Base-by-base conservation (phyloP, 2,797 vertebrate species). In the Sebastolobus altivelis region DNA sequence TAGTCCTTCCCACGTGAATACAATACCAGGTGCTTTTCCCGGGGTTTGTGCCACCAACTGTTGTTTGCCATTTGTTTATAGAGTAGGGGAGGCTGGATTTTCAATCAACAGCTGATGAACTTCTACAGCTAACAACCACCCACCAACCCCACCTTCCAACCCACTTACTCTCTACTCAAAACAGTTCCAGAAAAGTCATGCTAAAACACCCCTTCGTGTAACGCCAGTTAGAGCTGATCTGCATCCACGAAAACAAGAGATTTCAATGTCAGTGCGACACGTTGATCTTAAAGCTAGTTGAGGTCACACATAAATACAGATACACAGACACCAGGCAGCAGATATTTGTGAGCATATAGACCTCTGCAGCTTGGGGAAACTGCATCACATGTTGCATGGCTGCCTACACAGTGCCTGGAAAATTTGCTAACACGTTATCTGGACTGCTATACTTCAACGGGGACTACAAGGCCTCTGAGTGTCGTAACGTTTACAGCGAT, bases 21-120 rank as follows among this genome's bases (percentile, higher is more conserved):
- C 76, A 89, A 80, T 46, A 81, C 76, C 93, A 93, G 89, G 86
- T 91, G 91, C 65, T 83, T 90, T 87, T 88, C 72, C 75, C 60
- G 6, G 56, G 43, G 72, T 82, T 65, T 87, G 79, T 65, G 55
- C 77, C 88, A 88, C 86, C 91, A 94, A 92, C 92, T 94, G 92
- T 85, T 90, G 83, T 83, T 72, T 79, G 71, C 81, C 83, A 85
- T 90, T 92, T 93, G 92, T 94, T 95, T 76, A 92, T 43, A 84
- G 27, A 86, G 61, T 72, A 70, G 74, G 56, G 71, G 82, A 60
- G 59, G 16, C 35, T 10, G 52, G 43, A 43, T 66, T 38, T 71
- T 31, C 54, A 25, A 69, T 82, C 76, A 84, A 91, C 92, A 94
- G 94, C 88, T 94, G 93, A 93, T 84, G 82, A 83, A 88, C 83